phyloP scores from a whole-genome alignment of 2,797 vertebrate genomes.

The Crax fasciolata region DNA sequence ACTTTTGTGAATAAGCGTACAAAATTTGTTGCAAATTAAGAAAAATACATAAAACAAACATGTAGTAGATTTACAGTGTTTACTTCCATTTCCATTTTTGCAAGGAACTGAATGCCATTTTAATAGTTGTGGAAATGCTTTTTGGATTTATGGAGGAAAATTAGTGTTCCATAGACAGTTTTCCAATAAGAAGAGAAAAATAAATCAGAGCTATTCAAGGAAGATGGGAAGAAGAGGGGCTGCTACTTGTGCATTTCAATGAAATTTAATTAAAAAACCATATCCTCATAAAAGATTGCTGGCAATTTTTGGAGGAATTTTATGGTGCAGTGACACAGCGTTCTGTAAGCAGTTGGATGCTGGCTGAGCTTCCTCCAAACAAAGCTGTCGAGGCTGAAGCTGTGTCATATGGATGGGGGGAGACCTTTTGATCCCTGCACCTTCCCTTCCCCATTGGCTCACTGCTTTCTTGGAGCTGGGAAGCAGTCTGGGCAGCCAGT shows the following conservation, averaged over 20 bases:
- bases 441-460: neutral
- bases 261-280: neutral
- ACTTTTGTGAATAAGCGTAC: neutral
- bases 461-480: neutral
- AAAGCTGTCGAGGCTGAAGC: neutral
- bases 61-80: constrained; percentile 15
- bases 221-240: neutral
- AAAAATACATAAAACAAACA: neutral
- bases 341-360: neutral
- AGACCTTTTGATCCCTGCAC: neutral
- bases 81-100: neutral
- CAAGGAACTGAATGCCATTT: neutral
- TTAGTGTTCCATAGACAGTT: neutral
- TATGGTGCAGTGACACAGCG: accelerated
- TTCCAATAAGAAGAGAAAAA: neutral
- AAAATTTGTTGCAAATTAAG: constrained; percentile 10
- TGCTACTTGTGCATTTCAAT: neutral
- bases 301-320: accelerated
- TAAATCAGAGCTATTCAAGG: neutral
- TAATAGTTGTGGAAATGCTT: neutral
- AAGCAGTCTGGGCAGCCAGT: neutral
- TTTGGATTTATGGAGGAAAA: neutral
- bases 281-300: neutral
- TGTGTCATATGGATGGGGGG: neutral
- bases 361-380: neutral